Evolutionary conservation across 2,888 invertebrate genomes (phyloP), one percentile per base, ranked within the genome.

Genomic region (Acleris emargana): DNA sequence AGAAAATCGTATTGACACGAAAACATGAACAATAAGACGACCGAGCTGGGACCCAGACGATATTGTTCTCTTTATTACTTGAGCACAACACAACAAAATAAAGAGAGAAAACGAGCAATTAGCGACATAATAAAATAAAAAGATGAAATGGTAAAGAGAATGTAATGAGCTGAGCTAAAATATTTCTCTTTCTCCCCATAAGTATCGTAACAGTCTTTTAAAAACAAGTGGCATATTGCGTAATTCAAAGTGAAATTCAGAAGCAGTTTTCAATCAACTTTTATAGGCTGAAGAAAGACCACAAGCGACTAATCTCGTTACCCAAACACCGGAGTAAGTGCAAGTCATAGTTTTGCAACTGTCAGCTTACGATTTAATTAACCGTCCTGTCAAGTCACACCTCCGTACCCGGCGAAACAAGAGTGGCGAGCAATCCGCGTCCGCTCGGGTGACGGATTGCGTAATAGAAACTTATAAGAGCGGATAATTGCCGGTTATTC

Each of bases 301-400:
- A 62, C 72, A 52, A 71, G 76, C 83, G 60, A 72, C 77, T 78
- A 78, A 81, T 81, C 78, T 83, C 79, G 82, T 86, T 85, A 83
- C 81, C 81, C 77, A 78, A 82, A 76, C 78, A 76, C 38, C 73
- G 74, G 71, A 77, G 73, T 76, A 75, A 76, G 76, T 76, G 72
- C 73, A 73, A 73, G 71, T 76, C 71, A 74, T 70, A 72, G 75
- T 83, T 83, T 83, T 78, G 81, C 78, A 81, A 84, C 78, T 79
- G 79, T 81, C 81, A 76, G 77, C 79, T 81, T 79, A 80, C 75
- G 72, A 71, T 80, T 83, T 81, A 86, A 84, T 86, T 80, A 82
- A 77, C 73, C 76, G 73, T 72, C 75, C 76, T 78, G 80, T 80
- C 86, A 76, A 78, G 77, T 77, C 78, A 77, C 76, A 79, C 78